Evolutionary conservation across 2,113 vertebrate species (phyloP).

Genomic region (Henicopernis longicauda): DNA sequence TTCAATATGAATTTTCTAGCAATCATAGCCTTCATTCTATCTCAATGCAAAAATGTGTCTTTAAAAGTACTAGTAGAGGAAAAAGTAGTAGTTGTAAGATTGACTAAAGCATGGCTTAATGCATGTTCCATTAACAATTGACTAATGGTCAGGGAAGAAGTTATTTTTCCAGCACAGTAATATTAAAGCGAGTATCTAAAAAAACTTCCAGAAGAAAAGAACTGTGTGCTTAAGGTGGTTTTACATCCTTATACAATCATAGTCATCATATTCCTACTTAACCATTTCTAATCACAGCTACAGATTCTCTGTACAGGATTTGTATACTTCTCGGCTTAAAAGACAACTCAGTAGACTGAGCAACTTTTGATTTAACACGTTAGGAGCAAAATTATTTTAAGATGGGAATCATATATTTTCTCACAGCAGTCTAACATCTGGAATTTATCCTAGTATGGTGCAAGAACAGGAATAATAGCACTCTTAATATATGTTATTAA

Average conservation of each 20-base stretch:
- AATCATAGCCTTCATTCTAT: background rate
- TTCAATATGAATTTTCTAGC: background rate
- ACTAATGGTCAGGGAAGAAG: background rate
- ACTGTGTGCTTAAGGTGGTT: background rate
- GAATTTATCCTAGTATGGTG: background rate
- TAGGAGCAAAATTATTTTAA: background rate
- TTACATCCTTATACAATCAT: background rate
- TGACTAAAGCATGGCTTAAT: background rate
- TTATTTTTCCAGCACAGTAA: background rate
- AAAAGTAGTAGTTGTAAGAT: background rate
- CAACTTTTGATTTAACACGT: background rate
- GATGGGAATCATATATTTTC: background rate
- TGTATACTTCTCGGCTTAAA: background rate
- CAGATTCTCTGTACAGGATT: background rate
- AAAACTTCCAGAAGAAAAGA: background rate
- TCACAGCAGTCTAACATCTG: background rate
- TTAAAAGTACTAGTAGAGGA: background rate
- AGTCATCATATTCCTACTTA: background rate
- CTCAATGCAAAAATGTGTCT: background rate
- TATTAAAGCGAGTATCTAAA: background rate
- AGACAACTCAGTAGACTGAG: background rate
- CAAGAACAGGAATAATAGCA: background rate
- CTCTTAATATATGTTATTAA: background rate
- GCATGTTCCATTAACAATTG: background rate
- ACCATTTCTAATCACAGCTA: background rate